Percentiles rank a stretch among this genome's conserved stretches.
Evolutionary conservation across 2,113 vertebrate genomes (phyloP).

Genomic region (Sorex fumeus): DNA sequence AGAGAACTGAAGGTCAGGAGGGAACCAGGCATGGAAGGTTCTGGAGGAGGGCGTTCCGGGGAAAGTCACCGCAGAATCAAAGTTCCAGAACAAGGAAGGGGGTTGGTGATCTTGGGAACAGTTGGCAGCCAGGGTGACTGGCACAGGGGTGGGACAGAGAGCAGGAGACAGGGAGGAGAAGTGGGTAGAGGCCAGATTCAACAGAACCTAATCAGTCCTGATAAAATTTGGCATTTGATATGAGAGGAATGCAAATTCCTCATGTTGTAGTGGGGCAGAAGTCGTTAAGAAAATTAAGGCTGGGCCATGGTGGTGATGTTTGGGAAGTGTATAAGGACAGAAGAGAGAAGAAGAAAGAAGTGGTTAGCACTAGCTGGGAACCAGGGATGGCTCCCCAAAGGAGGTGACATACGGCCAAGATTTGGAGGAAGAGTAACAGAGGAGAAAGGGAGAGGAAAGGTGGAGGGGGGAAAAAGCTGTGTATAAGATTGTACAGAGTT

Average conservation of each 20-base stretch:
- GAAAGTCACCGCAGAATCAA: constrained; percentile 1
- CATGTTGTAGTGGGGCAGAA: constrained; percentile 13
- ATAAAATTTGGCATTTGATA: constrained; percentile 59
- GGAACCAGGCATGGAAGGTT: constrained; percentile 6
- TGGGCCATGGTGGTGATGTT: background rate
- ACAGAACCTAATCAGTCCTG: constrained; percentile 40
- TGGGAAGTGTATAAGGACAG: background rate
- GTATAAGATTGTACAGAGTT: background rate
- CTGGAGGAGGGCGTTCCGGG: background rate
- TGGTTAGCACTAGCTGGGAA: background rate
- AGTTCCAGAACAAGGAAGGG: constrained; percentile 42
- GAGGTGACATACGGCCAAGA: constrained; percentile 34
- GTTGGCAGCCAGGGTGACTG: background rate
- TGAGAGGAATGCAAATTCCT: constrained; percentile 38
- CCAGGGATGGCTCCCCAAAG: constrained; percentile 38
- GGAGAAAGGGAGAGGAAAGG: background rate
- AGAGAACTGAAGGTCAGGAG: constrained; percentile 4
- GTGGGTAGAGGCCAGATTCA: background rate
- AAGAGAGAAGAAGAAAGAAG: constrained; percentile 29
- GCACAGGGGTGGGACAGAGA: constrained; percentile 17
- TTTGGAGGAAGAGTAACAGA: background rate
- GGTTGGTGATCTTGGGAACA: background rate
- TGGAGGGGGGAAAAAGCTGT: no score
- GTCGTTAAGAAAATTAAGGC: constrained; percentile 29
- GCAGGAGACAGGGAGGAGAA: background rate